These are phyloP conservation scores for Acridotheres tristis DNA, from an alignment of 2,797 vertebrate species.

Conservation along the genomic window DNA sequence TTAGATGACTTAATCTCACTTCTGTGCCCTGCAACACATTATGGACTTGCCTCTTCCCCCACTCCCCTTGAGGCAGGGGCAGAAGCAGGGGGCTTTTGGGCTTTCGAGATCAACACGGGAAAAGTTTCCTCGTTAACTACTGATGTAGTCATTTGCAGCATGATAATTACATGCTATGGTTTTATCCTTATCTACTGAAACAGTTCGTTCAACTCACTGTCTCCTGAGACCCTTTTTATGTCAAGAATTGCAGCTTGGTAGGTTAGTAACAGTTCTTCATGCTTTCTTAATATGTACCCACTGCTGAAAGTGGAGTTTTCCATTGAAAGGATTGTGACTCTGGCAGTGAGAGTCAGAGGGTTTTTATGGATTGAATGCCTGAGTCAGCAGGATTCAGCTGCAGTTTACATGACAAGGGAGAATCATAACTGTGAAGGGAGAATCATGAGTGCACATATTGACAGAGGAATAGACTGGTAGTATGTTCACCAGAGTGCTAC, in stretches of 20 bases:
- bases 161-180: neutral
- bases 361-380: neutral
- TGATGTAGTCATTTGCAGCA: neutral
- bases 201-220: neutral
- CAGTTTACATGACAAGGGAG: neutral
- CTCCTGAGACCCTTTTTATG: neutral
- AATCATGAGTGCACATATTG: neutral
- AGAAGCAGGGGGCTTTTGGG: neutral
- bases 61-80: neutral
- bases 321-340: neutral
- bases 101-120: neutral
- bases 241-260: neutral
- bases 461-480: neutral
- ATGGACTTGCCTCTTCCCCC: neutral
- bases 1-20: neutral
- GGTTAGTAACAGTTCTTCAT: neutral
- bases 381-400: slow-evolving; percentile 47
- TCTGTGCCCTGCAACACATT: neutral
- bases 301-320: neutral
- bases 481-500: neutral
- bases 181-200: neutral
- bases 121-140: neutral
- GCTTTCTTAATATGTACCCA: neutral
- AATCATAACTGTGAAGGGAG: neutral
- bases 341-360: neutral